Evolutionary conservation across 1,140 invertebrate genomes (phyloP), one percentile per base, ranked within the genome.

Genomic region (Trichonephila inaurata): DNA sequence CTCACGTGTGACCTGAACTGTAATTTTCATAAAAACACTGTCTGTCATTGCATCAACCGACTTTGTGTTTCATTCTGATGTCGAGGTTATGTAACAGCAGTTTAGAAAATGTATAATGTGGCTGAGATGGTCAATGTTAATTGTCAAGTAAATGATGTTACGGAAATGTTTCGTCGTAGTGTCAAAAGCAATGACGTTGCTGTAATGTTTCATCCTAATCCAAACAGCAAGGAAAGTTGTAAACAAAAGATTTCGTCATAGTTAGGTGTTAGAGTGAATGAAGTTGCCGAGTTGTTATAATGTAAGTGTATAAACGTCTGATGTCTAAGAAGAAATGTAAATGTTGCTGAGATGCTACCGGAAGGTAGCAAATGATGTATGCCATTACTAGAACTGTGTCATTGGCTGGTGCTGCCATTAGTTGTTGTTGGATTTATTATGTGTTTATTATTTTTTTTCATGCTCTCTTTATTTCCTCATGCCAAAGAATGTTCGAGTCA

Each of bases 1-100:
- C 95, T 28, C 95, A 95, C 89, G 95, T 95, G 82, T 95, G 94
- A 95, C 93, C 40, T 8, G 82, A 18, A 77, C 72, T 69, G 16
- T n/a, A 69, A 14, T 14, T 44, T 58, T 85, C 44, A n/a, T 58
- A 8, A 28, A 24, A 51, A n/a, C 33, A 24, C n/a, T 51, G 21
- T 58, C 58, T 24, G n/a, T 51, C 44, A 44, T 85, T n/a, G 82
- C 82, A 19, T 77, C 72, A 77, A 77, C 72, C 72, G 18, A 33
- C 72, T 19, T 18, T 28, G 66, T 24, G 10, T 14, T 24, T 14
- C 66, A 69, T 21, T 69, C 8, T 24, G 4, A 69, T 24, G 66
- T 24, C 21, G 66, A n/a, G 2, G 10, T 7, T 12, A 69, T 51
- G 51, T 51, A 51, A 10, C 51, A 51, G 7, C 51, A 51, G 51